Base-by-base conservation (phyloP, 2,113 vertebrate genomes). In the Meles meles region DNA sequence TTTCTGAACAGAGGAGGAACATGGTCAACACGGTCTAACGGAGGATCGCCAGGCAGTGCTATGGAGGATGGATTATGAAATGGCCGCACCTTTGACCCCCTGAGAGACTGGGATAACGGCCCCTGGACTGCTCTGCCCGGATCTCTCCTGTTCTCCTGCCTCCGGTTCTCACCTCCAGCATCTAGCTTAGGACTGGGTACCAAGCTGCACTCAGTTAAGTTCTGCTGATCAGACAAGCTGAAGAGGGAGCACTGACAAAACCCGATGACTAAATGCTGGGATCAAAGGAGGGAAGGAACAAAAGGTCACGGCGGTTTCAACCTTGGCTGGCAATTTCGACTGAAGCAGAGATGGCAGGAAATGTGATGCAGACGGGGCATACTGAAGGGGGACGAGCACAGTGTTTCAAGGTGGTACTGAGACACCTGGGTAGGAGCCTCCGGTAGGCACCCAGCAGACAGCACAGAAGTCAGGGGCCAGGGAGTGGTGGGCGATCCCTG, bases 251-350 rank as follows among this genome's bases (percentile, higher is more conserved):
- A 57, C 4, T 49, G 71, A 49, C 39, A 61, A 37, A 44, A 69
- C 3, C 12, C 63, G 55, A 42, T n/a, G 80, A 90, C 84, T 52
- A 89, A 44, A 65, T 44, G 49, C 61, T 83, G 82, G 81, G 90
- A 81, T 69, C 55, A 61, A 52, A 91, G 72, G 67, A 57, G 44
- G 84, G 49, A 88, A 86, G 76, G 52, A 71, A 11, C 47, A 57
- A 67, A 92, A 39, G 72, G 65, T 77, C 88, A 65, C 0, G 77
- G 65, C 21, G 72, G 27, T 85, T 91, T 92, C 37, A 72, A 86
- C 55, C 83, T 55, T 81, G 49, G 72, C 2, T 74, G 93, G 83
- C 92, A 89, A 95, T 71, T 91, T 81, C 83, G 77, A 71, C n/a
- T 42, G n/a, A 92, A 90, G 31, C 21, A 82, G 90, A 83, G 77